phyloP scores from a whole-genome alignment of 1,140 invertebrate genomes.

The Sycobia sp. region DNA sequence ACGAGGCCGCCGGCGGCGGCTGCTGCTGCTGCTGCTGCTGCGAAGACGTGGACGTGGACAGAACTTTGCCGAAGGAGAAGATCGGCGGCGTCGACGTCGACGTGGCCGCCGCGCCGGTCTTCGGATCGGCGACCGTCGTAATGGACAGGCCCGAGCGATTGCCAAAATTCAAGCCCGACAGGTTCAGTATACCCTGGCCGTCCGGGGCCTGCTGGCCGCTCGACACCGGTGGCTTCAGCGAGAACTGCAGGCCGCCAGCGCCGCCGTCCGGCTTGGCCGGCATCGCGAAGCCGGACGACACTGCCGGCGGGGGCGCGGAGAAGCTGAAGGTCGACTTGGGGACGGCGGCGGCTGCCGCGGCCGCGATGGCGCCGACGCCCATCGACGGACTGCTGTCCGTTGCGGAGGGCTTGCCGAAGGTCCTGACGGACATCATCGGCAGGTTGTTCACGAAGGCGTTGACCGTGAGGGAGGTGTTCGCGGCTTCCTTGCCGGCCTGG shows the following conservation, averaged over 20 bases:
- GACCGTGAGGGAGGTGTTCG: neutral
- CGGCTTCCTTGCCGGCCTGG: neutral
- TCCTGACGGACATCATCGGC: too few species aligned
- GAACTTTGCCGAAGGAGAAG: too few species aligned
- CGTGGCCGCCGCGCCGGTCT: too few species aligned
- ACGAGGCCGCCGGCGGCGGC: too few species aligned
- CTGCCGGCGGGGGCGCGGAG: neutral
- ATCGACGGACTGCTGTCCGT: neutral
- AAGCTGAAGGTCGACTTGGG: constrained; percentile 12
- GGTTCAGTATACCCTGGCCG: neutral
- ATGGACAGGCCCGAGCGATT: neutral
- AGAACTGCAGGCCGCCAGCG: constrained; percentile 16
- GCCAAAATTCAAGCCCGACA: neutral
- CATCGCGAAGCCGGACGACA: neutral
- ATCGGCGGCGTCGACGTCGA: too few species aligned
- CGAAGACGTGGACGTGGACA: too few species aligned
- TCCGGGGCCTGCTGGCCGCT: neutral
- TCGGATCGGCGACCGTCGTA: too few species aligned
- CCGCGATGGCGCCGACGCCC: neutral
- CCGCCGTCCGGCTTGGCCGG: constrained; percentile 6
- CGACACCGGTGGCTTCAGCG: neutral
- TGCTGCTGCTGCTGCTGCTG: too few species aligned
- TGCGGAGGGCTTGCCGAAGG: neutral
- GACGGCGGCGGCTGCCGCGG: neutral
- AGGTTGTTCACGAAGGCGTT: too few species aligned